phyloP scores from a whole-genome alignment of 2,797 vertebrate species.

The Hyperoplus lanceolatus region DNA sequence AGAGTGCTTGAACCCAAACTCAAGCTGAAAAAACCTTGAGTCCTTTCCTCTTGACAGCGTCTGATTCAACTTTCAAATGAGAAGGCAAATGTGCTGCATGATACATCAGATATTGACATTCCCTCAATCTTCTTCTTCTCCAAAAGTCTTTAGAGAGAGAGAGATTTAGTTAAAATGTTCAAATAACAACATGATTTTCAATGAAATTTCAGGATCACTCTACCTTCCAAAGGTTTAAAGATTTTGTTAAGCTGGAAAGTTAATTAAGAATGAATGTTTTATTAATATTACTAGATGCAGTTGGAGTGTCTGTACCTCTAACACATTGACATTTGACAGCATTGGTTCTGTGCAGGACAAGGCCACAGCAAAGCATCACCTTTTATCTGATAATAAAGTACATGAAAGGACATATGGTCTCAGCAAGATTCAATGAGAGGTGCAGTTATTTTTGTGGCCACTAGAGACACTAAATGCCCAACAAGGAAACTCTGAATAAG shows the following conservation, averaged over 20 bases:
- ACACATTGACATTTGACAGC: not conserved
- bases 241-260: constrained; percentile 1
- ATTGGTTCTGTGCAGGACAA: not conserved
- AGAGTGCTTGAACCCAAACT: not conserved
- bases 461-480: not conserved
- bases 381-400: not conserved
- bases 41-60: not conserved
- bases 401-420: not conserved
- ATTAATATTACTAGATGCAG: constrained; percentile 9
- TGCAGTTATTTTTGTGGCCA: constrained; percentile 22
- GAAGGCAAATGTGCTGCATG: not conserved
- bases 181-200: not conserved
- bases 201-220: not conserved
- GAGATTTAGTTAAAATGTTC: not conserved
- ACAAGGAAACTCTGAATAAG: not conserved
- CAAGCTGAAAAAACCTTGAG: not conserved
- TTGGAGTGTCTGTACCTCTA: constrained; percentile 4
- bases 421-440: not conserved
- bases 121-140: not conserved
- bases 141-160: constrained; percentile 7
- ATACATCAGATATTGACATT: not conserved
- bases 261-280: not conserved
- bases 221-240: not conserved
- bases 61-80: not conserved
- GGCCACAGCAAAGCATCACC: not conserved